Percentiles rank a stretch among this genome's conserved stretches.
Evolutionary conservation across 1,140 invertebrate species (phyloP).

Genomic region (Aphaenogaster ashmeadi): DNA sequence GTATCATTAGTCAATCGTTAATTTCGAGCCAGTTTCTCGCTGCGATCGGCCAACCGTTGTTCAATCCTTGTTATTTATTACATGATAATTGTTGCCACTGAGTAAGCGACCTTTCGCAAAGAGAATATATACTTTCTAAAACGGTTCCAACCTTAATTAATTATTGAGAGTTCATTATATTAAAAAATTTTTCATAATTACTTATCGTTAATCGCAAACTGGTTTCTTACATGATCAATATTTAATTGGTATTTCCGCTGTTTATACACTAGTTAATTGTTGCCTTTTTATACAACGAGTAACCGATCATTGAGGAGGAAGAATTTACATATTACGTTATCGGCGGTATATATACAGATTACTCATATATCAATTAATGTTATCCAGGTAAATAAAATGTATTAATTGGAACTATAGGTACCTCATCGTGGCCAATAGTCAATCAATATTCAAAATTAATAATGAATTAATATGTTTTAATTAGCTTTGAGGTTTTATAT

Average conservation of each 20-base stretch:
- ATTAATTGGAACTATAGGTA: not conserved
- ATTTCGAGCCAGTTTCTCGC: conserved; percentile 17
- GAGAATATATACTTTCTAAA: not conserved
- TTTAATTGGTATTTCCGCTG: not conserved
- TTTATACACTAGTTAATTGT: conserved; percentile 23
- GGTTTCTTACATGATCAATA: not conserved
- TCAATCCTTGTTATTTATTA: not conserved
- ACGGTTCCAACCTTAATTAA: not conserved
- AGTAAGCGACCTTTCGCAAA: not conserved
- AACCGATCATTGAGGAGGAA: not conserved
- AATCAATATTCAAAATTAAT: not conserved
- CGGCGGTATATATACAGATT: not conserved
- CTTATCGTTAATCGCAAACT: not conserved
- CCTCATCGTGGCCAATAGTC: not conserved
- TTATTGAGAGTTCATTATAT: not conserved
- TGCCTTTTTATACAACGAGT: not conserved
- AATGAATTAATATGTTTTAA: not conserved
- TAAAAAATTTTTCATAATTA: not conserved
- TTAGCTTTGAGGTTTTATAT: not conserved
- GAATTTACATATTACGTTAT: not conserved
- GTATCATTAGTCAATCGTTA: conserved; percentile 17
- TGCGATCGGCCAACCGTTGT: conserved; percentile 8
- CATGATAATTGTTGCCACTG: not conserved
- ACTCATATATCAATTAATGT: not conserved
- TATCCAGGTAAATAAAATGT: not conserved